These are phyloP conservation scores for Drosophila tristis DNA, from an alignment of 1,140 invertebrate species.

Conservation along the genomic window DNA sequence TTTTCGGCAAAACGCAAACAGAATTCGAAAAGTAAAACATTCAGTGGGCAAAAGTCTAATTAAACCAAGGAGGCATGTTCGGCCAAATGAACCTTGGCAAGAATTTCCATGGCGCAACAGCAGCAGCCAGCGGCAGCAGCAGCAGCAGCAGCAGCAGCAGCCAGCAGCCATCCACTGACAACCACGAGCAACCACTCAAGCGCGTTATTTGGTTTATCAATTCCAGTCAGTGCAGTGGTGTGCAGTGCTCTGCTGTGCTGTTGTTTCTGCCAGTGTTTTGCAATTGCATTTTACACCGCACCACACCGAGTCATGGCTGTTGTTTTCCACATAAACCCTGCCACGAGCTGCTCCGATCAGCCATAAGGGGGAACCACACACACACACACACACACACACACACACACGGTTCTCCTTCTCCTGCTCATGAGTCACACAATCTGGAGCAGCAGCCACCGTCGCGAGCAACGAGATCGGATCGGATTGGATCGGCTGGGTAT, in stretches of 20 bases:
- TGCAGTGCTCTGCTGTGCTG: too few relatives aligned
- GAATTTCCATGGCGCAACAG: conserved; percentile 49
- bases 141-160: too few relatives aligned
- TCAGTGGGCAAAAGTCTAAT: conserved; percentile 41
- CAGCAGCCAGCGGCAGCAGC: neutral
- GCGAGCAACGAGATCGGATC: too few relatives aligned
- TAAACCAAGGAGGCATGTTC: conserved; percentile 34
- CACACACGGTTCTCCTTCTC: neutral
- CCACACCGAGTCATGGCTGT: neutral
- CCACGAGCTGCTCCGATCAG: neutral
- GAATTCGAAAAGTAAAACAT: conserved; percentile 28
- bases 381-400: neutral
- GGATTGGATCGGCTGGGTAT: neutral
- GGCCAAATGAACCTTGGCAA: conserved; percentile 44
- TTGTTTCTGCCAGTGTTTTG: conserved; percentile 23
- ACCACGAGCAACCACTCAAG: conserved; percentile 28
- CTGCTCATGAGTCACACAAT: conserved; percentile 51
- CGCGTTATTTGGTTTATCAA: conserved; percentile 51
- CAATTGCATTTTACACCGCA: conserved; percentile 23
- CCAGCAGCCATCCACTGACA: too few relatives aligned
- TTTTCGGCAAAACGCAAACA: too few relatives aligned
- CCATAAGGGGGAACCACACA: too few relatives aligned
- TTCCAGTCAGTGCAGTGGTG: neutral
- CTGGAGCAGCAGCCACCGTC: conserved; percentile 37
- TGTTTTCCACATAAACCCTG: conserved; percentile 9